phyloP scores from a whole-genome alignment of 2,888 invertebrate species.

The Drosophila mimica region DNA sequence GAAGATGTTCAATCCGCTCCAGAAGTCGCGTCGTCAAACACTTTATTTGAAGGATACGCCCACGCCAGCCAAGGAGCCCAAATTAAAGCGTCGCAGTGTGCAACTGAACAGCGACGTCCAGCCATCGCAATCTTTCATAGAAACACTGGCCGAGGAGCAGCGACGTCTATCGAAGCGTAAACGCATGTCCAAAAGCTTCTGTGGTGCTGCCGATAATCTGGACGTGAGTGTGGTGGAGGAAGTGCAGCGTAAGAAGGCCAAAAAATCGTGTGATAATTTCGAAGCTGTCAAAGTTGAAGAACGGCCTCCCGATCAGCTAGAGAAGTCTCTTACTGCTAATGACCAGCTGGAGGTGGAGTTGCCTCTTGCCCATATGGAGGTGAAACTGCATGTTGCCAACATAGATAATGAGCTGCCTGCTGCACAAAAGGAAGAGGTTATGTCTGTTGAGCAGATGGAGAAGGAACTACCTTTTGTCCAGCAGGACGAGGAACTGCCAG shows the following conservation, averaged over 20 bases:
- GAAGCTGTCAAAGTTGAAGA: neutral
- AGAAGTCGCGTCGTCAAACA: conserved; percentile 75
- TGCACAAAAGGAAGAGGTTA: neutral
- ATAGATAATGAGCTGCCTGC: neutral
- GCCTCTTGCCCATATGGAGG: neutral
- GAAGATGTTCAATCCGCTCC: conserved; percentile 71
- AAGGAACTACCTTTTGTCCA: neutral
- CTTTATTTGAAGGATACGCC: conserved; percentile 51
- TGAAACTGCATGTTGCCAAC: neutral
- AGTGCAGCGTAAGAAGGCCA: conserved; percentile 30
- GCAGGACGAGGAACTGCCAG: neutral
- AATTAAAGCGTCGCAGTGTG: conserved; percentile 60
- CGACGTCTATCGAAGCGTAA: conserved; percentile 59
- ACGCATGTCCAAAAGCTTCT: conserved; percentile 78
- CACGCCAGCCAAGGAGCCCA: conserved; percentile 27
- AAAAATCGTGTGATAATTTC: neutral
- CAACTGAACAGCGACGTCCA: conserved; percentile 49
- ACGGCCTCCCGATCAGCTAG: neutral
- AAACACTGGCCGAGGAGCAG: conserved; percentile 62
- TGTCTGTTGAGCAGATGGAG: neutral
- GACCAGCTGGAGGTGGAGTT: neutral
- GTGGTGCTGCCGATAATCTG: conserved; percentile 48
- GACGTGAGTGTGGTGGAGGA: conserved; percentile 19
- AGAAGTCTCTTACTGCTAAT: neutral
- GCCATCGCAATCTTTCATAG: conserved; percentile 81